phyloP scores from a whole-genome alignment of 2,888 invertebrate genomes.

The Drosophila testacea region DNA sequence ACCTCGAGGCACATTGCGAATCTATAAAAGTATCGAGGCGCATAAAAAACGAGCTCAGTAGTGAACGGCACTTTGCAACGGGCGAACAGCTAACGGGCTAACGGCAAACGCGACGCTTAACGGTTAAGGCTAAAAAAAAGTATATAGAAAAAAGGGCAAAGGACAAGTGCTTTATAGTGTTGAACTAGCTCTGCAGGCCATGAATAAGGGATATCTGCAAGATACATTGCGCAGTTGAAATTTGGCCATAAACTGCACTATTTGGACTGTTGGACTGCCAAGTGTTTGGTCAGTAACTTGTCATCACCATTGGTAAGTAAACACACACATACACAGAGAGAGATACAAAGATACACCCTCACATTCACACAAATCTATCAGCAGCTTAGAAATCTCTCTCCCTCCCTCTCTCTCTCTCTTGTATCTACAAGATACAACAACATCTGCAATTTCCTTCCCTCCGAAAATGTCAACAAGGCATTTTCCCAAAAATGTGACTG shows the following conservation, averaged over 20 bases:
- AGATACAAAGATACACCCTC: background rate
- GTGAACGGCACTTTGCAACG: conserved; percentile 83
- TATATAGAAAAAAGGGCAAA: conserved; percentile 26
- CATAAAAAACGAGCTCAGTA: conserved; percentile 84
- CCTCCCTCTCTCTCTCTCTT: background rate
- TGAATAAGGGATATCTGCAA: conserved; percentile 18
- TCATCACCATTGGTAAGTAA: conserved; percentile 52
- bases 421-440: conserved; percentile 18
- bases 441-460: conserved; percentile 7
- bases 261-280: conserved; percentile 6
- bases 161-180: conserved; percentile 25
- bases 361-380: conserved; percentile 14
- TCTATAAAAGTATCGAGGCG: conserved; percentile 84
- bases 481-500: background rate
- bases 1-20: conserved; percentile 78
- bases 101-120: conserved; percentile 26
- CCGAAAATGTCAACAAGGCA: conserved; percentile 8
- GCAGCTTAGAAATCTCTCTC: conserved; percentile 9
- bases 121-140: background rate
- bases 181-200: conserved; percentile 15
- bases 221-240: conserved; percentile 35
- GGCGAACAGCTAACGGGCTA: conserved; percentile 40
- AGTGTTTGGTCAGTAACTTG: conserved; percentile 40
- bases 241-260: conserved; percentile 32
- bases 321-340: conserved; percentile 2